Conservation (phyloP, 37 sponge, comb jelly and placozoan genomes). For the Hormiphora californensis region DNA sequence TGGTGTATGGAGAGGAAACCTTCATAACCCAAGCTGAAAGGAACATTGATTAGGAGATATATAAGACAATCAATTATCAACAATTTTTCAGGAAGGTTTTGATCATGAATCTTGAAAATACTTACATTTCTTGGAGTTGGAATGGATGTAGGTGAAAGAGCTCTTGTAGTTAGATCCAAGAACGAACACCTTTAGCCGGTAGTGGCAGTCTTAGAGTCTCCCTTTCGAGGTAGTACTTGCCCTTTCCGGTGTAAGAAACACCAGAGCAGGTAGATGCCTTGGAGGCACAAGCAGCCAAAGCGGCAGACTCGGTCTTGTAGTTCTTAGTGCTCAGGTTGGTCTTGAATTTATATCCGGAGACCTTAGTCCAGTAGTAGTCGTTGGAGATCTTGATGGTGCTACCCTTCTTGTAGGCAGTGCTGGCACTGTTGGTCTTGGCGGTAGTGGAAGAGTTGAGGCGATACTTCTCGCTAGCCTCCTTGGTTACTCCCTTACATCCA, state of each 20-base stretch:
- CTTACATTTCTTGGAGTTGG: too few species aligned
- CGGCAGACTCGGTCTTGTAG: neutral
- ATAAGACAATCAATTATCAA: too few species aligned
- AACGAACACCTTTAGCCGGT: too few species aligned
- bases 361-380: conserved; percentile 37
- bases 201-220: too few species aligned
- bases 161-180: too few species aligned
- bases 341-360: neutral
- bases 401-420: neutral
- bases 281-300: neutral
- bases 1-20: neutral
- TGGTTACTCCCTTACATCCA: conserved; percentile 12
- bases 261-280: neutral
- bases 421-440: neutral
- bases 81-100: too few species aligned
- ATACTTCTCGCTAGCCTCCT: neutral
- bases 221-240: neutral
- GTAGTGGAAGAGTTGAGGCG: neutral
- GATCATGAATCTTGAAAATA: too few species aligned
- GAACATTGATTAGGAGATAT: neutral
- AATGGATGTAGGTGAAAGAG: too few species aligned
- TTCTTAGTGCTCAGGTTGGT: neutral
- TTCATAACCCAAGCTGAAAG: neutral
- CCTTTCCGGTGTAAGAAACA: neutral
- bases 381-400: neutral